Conservation (phyloP, 2,888 invertebrate species). For the Pilophorus perplexus region DNA sequence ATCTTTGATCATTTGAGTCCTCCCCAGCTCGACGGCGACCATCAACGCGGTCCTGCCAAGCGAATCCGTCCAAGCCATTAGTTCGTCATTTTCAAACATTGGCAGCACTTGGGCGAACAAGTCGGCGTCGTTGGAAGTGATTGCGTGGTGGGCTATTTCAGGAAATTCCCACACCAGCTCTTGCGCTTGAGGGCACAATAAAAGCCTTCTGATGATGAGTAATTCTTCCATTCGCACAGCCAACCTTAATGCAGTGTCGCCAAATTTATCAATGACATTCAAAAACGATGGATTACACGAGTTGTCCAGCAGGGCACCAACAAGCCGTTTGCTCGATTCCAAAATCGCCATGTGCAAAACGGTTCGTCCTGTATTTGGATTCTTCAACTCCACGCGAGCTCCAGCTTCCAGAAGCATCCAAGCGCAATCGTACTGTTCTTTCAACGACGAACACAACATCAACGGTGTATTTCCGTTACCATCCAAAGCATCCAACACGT, state of each 20-base stretch:
- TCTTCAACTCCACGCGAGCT: not conserved
- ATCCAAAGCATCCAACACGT: not conserved
- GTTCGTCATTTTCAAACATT: not conserved
- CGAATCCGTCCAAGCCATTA: not conserved
- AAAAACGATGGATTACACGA: not conserved
- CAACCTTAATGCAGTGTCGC: not conserved
- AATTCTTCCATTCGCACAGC: not conserved
- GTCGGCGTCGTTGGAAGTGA: not conserved
- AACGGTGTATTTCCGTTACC: not conserved
- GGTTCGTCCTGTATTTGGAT: not conserved
- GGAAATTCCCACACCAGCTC: constrained; percentile 4
- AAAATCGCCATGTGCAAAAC: constrained; percentile 6
- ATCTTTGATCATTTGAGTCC: not conserved
- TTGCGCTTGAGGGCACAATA: not conserved
- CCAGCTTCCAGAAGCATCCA: not conserved
- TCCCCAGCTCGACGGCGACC: not conserved
- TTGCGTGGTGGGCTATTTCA: not conserved
- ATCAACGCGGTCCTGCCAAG: not conserved
- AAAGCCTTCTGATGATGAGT: not conserved
- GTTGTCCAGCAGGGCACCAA: not conserved
- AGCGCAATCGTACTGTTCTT: not conserved
- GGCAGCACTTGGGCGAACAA: not conserved
- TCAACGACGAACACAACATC: not conserved
- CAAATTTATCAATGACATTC: not conserved
- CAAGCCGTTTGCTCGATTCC: not conserved